Base-by-base conservation (phyloP, 92 coral and sea anemone genomes). In the Plumapathes pennacea region DNA sequence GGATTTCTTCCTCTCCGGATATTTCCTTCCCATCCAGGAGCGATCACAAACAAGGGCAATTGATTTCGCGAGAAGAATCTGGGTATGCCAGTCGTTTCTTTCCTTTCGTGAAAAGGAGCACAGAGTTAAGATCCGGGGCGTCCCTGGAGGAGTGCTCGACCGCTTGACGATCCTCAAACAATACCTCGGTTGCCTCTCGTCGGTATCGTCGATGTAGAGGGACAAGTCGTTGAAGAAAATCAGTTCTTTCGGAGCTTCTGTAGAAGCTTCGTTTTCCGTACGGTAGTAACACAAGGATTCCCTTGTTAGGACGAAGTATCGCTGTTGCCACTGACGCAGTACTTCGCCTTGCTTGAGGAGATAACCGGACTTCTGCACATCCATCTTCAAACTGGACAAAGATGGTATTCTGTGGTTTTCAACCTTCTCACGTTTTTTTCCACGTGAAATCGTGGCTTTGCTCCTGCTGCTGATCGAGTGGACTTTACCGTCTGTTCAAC, bases 201-300 rank as follows among this genome's bases (percentile, higher is more conserved):
- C 62, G 5, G 73, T 50, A 28, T 83, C 83, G 24, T 83, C 96
- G 29, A 88, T 74, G 28, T 71, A 88, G 8, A 88, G 54, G 4
- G 96, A 88, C 90, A 88, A 71, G 38, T 88, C 96, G 43, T 88
- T 88, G 60, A 83, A 88, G 61, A 81, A 88, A 33, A 88, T 88
- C 1, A 88, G 71, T 27, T 85, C 96, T 33, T 68, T 83, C 0
- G 96, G 96, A 7, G 65, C 85, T 15, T 83, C 64, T 18, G 56
- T 51, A 2, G 43, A 57, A 1, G 96, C 62, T 13, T 88, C 80
- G 14, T 77, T 51, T 25, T 83, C 86, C 3, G 38, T 88, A 18
- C 62, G 66, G 53, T 88, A 88, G 64, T 88, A 88, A 45, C 96
- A 88, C 21, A 88, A 69, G 30, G 89, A 88, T 58, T 88, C 96